Evolutionary conservation across 2,888 invertebrate genomes (phyloP), one percentile per base, ranked within the genome.

Genomic region (Agapostemon virescens): DNA sequence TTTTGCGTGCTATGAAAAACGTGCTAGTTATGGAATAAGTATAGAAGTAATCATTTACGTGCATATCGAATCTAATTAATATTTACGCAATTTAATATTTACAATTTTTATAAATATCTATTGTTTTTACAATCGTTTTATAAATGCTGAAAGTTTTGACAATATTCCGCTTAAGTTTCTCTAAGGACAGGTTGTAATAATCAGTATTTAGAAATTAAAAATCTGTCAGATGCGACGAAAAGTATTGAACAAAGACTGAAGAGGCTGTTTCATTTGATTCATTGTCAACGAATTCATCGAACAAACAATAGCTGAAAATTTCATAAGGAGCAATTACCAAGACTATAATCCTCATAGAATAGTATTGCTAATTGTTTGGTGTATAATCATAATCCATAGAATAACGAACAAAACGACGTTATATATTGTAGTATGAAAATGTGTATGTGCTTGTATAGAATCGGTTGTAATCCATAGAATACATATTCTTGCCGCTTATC

Each of bases 191-290:
- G 45, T 26, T 30, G 63, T 13, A 26, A 68, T 36, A 3, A 26
- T 61, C 42, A 30, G 61, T 30, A n/a, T 74, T 49, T 42, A n/a
- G 61, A 45, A 30, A 38, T 26, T 73, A 26, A 52, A 38, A 69
- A 49, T 67, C 23, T 58, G 40, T 75, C 40, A 64, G 30, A 40
- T 38, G 20, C 20, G 61, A 69, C 49, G 58, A 58, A 69, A 30
- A 72, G 55, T 71, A 69, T 80, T 74, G 45, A 55, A 81, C 42
- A 38, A 79, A 82, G 81, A 82, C 81, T 77, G 82, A 82, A 82
- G 74, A 82, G 80, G 81, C 82, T 81, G 77, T 77, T 71, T 73
- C 33, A 69, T 73, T 63, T 49, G 30, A 74, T 69, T 77, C 23
- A 26, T 58, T 5, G 9, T 42, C 58, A 33, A 45, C 13, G 26